Conservation (phyloP, 2,797 vertebrate genomes). For the Pachyuromys duprasi region DNA sequence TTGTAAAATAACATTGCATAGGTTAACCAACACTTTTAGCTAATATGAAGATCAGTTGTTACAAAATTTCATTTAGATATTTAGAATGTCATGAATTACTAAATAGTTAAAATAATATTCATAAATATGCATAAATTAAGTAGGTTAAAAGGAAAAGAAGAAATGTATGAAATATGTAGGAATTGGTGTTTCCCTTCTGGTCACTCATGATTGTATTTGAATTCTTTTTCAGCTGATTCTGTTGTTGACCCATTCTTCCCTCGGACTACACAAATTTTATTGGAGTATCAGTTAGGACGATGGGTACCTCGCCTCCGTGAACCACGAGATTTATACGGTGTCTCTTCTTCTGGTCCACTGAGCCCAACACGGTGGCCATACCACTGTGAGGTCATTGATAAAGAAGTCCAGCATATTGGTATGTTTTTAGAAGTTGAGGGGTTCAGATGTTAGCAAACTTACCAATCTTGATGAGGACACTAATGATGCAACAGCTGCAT, state of each 20-base stretch:
- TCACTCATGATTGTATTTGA: constrained; percentile 55
- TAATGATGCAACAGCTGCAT: neutral
- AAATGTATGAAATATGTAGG: constrained; percentile 60
- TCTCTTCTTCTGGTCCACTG: constrained; percentile 78
- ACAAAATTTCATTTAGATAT: constrained; percentile 34
- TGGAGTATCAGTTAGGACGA: constrained; percentile 83
- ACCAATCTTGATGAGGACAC: neutral
- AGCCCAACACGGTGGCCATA: constrained; percentile 87
- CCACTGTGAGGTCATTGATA: constrained; percentile 87
- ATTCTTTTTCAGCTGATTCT: constrained; percentile 70
- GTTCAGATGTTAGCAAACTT: constrained; percentile 4
- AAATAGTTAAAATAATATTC: constrained; percentile 68
- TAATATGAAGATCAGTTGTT: neutral
- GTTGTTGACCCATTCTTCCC: constrained; percentile 73
- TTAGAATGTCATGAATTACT: constrained; percentile 35
- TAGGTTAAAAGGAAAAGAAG: constrained; percentile 63
- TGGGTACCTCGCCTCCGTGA: constrained; percentile 82
- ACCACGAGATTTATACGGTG: constrained; percentile 85
- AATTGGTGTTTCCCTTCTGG: constrained; percentile 54
- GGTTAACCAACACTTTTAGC: neutral
- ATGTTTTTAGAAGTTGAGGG: constrained; percentile 65
- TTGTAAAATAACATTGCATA: constrained; percentile 8
- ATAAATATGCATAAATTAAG: constrained; percentile 38
- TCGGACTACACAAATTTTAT: constrained; percentile 86
- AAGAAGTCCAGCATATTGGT: constrained; percentile 88